phyloP scores from a whole-genome alignment of 2,888 invertebrate species.

The Malacosoma neustria region DNA sequence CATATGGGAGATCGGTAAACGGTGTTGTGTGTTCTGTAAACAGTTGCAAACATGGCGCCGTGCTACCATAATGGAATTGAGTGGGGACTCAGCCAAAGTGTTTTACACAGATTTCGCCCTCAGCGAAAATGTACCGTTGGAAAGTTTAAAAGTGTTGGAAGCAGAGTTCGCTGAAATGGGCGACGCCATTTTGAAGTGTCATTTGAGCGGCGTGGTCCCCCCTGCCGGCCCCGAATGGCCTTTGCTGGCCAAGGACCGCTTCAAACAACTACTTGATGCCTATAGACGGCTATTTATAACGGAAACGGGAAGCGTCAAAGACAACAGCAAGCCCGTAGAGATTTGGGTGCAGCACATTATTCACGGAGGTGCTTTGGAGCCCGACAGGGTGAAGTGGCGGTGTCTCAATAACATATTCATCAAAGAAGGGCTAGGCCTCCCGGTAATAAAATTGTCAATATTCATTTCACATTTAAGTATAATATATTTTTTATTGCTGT shows the following conservation, averaged over 20 bases:
- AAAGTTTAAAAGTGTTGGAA: slow-evolving; percentile 66
- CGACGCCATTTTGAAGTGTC: slow-evolving; percentile 78
- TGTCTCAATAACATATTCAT: slow-evolving; percentile 80
- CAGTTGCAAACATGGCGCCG: slow-evolving; percentile 79
- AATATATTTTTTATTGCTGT: too few relatives aligned
- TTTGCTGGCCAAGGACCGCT: slow-evolving; percentile 73
- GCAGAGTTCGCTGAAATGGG: slow-evolving; percentile 63
- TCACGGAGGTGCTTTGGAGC: slow-evolving; percentile 79
- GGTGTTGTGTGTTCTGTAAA: slow-evolving; percentile 54
- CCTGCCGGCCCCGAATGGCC: slow-evolving; percentile 80
- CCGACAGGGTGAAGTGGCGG: slow-evolving; percentile 76
- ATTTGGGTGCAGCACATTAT: slow-evolving; percentile 78
- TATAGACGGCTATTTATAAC: slow-evolving; percentile 71
- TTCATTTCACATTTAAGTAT: too few relatives aligned
- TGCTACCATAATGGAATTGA: slow-evolving; percentile 53
- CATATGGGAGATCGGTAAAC: slow-evolving; percentile 68
- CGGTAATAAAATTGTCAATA: too few relatives aligned
- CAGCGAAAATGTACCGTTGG: slow-evolving; percentile 54
- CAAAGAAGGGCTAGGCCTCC: slow-evolving; percentile 77
- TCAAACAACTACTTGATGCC: slow-evolving; percentile 67
- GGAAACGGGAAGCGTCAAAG: slow-evolving; percentile 62
- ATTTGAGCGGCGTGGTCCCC: slow-evolving; percentile 80
- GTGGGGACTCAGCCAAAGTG: slow-evolving; percentile 58
- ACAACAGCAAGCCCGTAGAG: slow-evolving; percentile 74
- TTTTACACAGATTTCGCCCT: slow-evolving; percentile 80